phyloP scores from a whole-genome alignment of 2,888 invertebrate genomes.

The Eugnorisma glareosa region DNA sequence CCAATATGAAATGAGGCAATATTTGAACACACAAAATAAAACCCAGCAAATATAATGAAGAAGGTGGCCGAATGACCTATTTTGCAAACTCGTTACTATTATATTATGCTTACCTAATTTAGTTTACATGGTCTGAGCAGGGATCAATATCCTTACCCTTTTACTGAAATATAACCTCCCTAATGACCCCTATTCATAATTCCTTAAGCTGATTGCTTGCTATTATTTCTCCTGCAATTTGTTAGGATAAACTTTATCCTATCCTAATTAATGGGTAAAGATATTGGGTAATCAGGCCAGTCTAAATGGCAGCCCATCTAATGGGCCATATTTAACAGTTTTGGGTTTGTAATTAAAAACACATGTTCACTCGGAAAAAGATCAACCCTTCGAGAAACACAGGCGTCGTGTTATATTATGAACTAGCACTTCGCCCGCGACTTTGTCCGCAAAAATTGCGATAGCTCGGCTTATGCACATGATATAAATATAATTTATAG shows the following conservation, averaged over 20 bases:
- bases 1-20: neutral
- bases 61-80: neutral
- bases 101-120: neutral
- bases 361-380: neutral
- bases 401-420: neutral
- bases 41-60: neutral
- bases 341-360: neutral
- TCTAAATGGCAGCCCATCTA: conserved; percentile 1
- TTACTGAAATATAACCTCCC: conserved; percentile 32
- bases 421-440: neutral
- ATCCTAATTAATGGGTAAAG: conserved; percentile 38
- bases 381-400: neutral
- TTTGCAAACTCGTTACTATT: neutral
- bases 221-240: conserved; percentile 39
- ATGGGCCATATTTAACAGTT: conserved; percentile 13
- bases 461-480: no score
- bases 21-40: conserved; percentile 8
- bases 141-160: conserved; percentile 14
- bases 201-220: conserved; percentile 39
- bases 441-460: no score
- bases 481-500: no score
- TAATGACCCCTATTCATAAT: conserved; percentile 43
- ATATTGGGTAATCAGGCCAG: conserved; percentile 24
- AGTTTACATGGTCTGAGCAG: neutral
- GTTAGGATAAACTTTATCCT: conserved; percentile 37